Conservation (phyloP, 2,797 vertebrate genomes). For the Podargus strigoides region DNA sequence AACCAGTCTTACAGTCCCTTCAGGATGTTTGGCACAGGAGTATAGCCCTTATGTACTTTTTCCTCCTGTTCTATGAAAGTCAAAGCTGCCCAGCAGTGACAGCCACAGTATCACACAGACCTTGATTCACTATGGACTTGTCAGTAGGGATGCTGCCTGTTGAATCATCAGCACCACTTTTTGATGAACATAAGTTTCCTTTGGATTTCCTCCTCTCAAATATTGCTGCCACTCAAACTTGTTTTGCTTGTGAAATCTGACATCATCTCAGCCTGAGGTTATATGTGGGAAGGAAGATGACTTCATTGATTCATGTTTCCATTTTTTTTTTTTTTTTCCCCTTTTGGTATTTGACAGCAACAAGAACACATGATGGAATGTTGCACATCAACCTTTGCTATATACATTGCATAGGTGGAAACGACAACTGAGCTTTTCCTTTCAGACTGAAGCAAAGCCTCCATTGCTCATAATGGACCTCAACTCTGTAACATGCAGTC, state of each 20-base stretch:
- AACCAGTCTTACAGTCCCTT: not conserved
- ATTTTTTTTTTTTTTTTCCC: not conserved
- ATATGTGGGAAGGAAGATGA: not conserved
- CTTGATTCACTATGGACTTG: not conserved
- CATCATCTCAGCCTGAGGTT: not conserved
- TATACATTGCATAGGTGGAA: not conserved
- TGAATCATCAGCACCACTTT: not conserved
- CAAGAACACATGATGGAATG: fast-evolving
- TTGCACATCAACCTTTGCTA: not conserved
- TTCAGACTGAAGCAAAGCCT: not conserved
- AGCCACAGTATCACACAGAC: not conserved
- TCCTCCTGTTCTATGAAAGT: not conserved
- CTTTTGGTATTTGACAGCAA: not conserved
- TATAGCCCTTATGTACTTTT: not conserved
- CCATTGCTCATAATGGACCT: not conserved
- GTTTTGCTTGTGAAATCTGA: not conserved
- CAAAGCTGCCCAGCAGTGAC: not conserved
- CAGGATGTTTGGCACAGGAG: not conserved
- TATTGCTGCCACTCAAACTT: not conserved
- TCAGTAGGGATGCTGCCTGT: not conserved
- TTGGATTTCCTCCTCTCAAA: not conserved
- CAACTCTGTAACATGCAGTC: not conserved
- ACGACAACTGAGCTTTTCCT: not conserved
- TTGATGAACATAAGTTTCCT: not conserved
- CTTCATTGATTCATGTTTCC: not conserved